These are phyloP conservation scores for Rosalia funebris DNA, from an alignment of 2,888 invertebrate genomes.

Conservation along the genomic window DNA sequence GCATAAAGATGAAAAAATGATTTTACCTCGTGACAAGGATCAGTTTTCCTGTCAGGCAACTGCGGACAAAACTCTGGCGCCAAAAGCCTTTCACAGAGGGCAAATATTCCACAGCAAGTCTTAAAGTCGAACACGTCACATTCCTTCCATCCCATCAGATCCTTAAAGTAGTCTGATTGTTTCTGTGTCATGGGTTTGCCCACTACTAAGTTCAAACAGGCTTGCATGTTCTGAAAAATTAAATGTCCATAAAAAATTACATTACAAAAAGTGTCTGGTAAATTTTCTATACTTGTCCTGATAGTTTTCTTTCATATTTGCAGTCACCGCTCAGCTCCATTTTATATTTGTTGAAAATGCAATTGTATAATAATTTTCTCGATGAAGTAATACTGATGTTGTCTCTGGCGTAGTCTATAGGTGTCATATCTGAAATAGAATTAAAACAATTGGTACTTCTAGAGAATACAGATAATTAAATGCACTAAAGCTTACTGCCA, in stretches of 20 bases:
- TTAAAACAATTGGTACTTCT: too few species aligned
- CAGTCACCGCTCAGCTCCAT: constrained; percentile 54
- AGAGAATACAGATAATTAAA: too few species aligned
- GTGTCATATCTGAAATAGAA: constrained; percentile 69
- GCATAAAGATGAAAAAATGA: too few species aligned
- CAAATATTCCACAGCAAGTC: constrained; percentile 83
- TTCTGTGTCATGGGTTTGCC: constrained; percentile 69
- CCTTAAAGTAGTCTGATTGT: constrained; percentile 65
- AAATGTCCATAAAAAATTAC: constrained; percentile 15
- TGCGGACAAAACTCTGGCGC: constrained; percentile 65
- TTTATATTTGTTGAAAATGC: constrained; percentile 66
- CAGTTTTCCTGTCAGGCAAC: constrained; percentile 69
- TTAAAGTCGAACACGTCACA: constrained; percentile 72
- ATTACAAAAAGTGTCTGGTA: constrained; percentile 15
- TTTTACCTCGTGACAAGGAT: constrained; percentile 80
- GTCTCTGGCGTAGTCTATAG: constrained; percentile 76
- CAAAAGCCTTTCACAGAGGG: constrained; percentile 77
- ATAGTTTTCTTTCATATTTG: constrained; percentile 59
- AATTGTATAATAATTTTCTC: constrained; percentile 68
- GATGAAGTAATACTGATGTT: constrained; percentile 73
- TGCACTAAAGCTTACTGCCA: constrained; percentile 57
- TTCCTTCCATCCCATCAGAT: constrained; percentile 68
- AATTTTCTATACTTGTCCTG: constrained; percentile 62
- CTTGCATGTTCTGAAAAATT: constrained; percentile 65
- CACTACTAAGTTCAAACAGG: constrained; percentile 72